Base-by-base conservation (phyloP, 2,888 invertebrate genomes). In the Campaea margaritaria region DNA sequence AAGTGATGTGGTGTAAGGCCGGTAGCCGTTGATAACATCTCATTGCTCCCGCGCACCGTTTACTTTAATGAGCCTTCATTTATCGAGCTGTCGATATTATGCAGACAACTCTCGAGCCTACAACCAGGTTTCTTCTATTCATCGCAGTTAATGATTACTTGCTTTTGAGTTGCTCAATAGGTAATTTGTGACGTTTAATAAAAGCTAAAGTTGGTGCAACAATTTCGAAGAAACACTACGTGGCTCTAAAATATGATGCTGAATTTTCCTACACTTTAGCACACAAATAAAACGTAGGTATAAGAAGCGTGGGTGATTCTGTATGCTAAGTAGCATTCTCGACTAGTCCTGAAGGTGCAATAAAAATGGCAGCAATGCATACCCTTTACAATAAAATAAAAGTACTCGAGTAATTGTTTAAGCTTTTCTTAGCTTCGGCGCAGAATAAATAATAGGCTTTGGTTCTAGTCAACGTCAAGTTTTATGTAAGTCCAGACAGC, bases 21-120 rank as follows among this genome's bases (percentile, higher is more conserved):
- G 60, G 60, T 61, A 61, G 79, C 79, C 81, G 86, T 83, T 65
- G 89, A 90, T 89, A 89, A 75, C 76, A 91, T 90, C 88, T 83
- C 76, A 73, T 69, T 69, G 85, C 87, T 87, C 76, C 87, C 86
- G 87, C 82, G 83, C 84, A 85, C 84, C 87, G 86, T 85, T 85
- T 79, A 77, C 81, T 85, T 87, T 88, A 89, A 89, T 86, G 86
- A 86, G 79, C 78, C 78, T 72, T 82, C 86, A 85, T 87, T 89
- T 88, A 86, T 85, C 79, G 83, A 74, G 65, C 72, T 75, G 73
- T 73, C 74, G 79, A 82, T 81, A 82, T 68, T 10, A 31, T 9
- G 54, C 67, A 56, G 65, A 66, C 75, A 75, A 77, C 77, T 78
- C 73, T 72, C 67, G 65, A 68, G 69, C 72, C 68, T 69, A 67